Evolutionary conservation across 92 coral and sea anemone species (phyloP), one percentile per base, ranked within the genome.

Genomic region (Epizoanthus fatuus): DNA sequence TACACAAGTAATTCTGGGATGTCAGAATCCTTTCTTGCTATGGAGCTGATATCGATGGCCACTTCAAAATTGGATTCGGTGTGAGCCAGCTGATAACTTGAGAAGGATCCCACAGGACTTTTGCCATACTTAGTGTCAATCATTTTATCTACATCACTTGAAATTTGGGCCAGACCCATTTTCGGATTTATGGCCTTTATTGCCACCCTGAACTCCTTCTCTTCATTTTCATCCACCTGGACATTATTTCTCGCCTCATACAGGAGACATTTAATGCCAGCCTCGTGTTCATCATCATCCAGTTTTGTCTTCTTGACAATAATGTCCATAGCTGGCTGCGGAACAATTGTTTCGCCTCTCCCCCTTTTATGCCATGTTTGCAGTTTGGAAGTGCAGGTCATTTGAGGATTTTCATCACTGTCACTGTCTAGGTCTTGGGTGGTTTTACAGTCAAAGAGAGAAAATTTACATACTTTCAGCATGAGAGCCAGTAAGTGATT

Each of bases 351-450:
- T 66, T 78, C 89, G 14, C 84, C 89, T 64, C 86, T 47, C 5
- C 89, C 89, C 72, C 75, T 87, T 79, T 87, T 67, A 62, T 87
- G 91, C 94, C 94, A 87, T 37, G 58, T 70, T 64, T 86, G 91
- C 40, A 87, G 86, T 38, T 73, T 63, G 3, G 91, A 87, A 65
- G 94, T 83, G 72, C 89, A 86, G 12, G 91, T 19, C 47, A 8
- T 72, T 52, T 22, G 49, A 35, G 89, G 86, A 68, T 60, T 86
- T 85, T 82, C 81, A 83, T 86, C 89, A 63, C 29, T 56, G 42
- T 91, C 94, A 77, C 81, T 57, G 17, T 53, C 32, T 29, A 91
- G 55, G 51, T 87, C 89, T 70, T 4, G 38, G 7, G 91, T 87
- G 8, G 75, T 87, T 83, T 87, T 62, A 75, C 88, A 81, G 66